Evolutionary conservation across 2,888 invertebrate species (phyloP).

Genomic region (Agonopterix subpropinquella): DNA sequence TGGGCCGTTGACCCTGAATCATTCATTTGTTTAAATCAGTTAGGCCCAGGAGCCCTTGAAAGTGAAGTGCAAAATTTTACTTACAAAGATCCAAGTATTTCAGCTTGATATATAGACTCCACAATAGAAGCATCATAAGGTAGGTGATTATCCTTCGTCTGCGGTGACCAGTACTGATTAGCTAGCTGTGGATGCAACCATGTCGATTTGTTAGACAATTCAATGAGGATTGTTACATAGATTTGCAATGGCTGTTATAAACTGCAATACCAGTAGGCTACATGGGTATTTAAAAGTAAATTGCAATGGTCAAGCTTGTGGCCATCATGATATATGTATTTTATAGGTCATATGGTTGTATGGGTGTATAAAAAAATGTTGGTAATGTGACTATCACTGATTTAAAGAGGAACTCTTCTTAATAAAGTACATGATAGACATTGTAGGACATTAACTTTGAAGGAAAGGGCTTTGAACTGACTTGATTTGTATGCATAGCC

Average conservation of each 20-base stretch:
- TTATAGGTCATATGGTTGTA: not conserved
- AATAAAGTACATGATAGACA: too few relatives aligned
- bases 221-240: constrained; percentile 62
- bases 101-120: constrained; percentile 91
- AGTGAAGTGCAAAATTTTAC: constrained; percentile 33
- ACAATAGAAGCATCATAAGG: constrained; percentile 87
- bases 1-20: constrained; percentile 52
- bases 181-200: constrained; percentile 82
- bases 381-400: too few relatives aligned
- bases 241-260: constrained; percentile 32
- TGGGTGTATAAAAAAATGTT: too few relatives aligned
- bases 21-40: constrained; percentile 62
- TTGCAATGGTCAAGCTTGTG: constrained; percentile 10
- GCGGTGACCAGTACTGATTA: constrained; percentile 94
- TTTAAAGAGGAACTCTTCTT: too few relatives aligned
- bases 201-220: constrained; percentile 52
- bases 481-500: too few relatives aligned
- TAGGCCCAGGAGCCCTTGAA: constrained; percentile 39
- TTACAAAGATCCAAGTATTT: constrained; percentile 89
- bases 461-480: too few relatives aligned
- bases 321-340: constrained; percentile 15
- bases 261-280: constrained; percentile 60
- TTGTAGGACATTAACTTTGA: too few relatives aligned
- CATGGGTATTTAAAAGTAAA: constrained; percentile 14
- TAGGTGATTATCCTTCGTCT: constrained; percentile 82